Evolutionary conservation across 37 sponge, comb jelly and placozoan species (phyloP).

Genomic region (Theonella swinhoei): DNA sequence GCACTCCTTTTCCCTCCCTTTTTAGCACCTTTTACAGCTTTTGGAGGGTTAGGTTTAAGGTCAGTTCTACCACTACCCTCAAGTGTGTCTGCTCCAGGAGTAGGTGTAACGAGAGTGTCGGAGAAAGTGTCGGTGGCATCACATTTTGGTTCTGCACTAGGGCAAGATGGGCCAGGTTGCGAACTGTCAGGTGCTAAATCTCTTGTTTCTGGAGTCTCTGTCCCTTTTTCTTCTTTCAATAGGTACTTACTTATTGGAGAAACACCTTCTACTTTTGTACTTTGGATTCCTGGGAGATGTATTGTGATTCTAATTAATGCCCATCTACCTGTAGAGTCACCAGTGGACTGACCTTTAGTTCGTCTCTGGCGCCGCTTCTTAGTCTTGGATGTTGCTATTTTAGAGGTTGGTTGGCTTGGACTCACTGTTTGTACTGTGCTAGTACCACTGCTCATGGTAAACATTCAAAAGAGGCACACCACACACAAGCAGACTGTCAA

Average conservation of each 20-base stretch:
- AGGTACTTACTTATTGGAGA: neutral
- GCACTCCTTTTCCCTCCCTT: neutral
- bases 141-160: too few species aligned
- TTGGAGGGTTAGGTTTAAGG: neutral
- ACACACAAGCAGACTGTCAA: neutral
- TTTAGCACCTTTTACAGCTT: neutral
- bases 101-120: too few species aligned
- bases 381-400: neutral
- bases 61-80: neutral
- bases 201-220: neutral
- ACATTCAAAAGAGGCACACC: neutral
- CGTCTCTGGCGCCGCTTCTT: neutral
- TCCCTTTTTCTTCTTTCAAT: neutral
- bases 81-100: neutral
- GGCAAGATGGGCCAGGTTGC: neutral
- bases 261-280: neutral
- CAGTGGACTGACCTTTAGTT: neutral
- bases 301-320: neutral
- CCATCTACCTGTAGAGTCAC: neutral
- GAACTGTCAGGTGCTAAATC: neutral
- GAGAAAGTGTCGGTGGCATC: too few species aligned
- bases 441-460: neutral
- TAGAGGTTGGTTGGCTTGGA: neutral
- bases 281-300: neutral
- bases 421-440: neutral